Base-by-base conservation (phyloP, 2,888 invertebrate genomes). In the Dryadula phaetusa region DNA sequence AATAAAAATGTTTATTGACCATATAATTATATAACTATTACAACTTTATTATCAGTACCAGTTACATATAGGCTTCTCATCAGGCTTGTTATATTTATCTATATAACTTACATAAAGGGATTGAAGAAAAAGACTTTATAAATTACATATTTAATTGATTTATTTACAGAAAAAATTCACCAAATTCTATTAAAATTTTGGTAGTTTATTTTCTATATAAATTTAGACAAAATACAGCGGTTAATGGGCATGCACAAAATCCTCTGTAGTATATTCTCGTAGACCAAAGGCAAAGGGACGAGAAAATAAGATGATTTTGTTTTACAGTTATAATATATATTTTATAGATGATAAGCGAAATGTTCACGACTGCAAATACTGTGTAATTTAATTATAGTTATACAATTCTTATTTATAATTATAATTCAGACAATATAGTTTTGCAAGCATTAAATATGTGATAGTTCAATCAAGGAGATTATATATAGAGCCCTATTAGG, bases 111-210 rank as follows among this genome's bases (percentile, higher is more conserved):
- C 7, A 37, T 12, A 14, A 22, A 40, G 10, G 37, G 22, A 4
- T 40, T 56, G 2, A 56, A 56, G 22, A 56, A 56, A 53, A 56
- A 56, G 56, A 22, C 14, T 14, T 56, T 8, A 83, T 89, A 86
- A 88, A 88, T 89, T 86, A 88, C 84, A 87, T 90, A 88, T 89
- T 89, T 80, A 82, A 85, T 92, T 81, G 82, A 85, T 93, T 92
- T 93, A 93, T 93, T 93, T 93, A 93, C 93, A 93, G 91, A 90
- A 90, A 91, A 90, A 89, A 87, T 85, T 87, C 90, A 90, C 88
- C 90, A 88, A 90, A 87, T 85, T 85, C 82, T 85, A 85, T 86
- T 82, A 81, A 82, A 84, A 56, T 82, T 85, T 86, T 79, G 82
- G 80, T 81, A 83, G 81, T 84, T 80, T 83, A 85, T 81, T 84